Percentiles rank a stretch among this genome's conserved stretches.
These are phyloP conservation scores for Hydractinia symbiolongicarpus DNA, from an alignment of 30 jellyfish, hydroid and myxozoan genomes.

Conservation along the genomic window DNA sequence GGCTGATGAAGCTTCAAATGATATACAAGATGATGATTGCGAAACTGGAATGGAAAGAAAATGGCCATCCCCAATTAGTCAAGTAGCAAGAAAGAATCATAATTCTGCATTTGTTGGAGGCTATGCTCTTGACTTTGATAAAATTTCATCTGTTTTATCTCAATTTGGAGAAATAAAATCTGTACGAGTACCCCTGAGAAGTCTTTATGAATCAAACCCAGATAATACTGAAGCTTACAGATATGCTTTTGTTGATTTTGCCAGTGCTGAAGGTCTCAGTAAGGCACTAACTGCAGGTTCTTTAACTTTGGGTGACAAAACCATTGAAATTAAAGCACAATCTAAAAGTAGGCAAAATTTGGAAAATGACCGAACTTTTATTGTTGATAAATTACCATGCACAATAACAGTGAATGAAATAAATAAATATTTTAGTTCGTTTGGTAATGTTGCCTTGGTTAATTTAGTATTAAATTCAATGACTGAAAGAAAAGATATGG, in stretches of 20 bases:
- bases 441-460: not conserved
- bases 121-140: not conserved
- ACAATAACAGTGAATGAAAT: not conserved
- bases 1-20: slow-evolving; percentile 4
- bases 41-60: slow-evolving; percentile 19
- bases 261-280: not conserved
- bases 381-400: not conserved
- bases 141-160: slow-evolving; percentile 1
- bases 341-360: not conserved
- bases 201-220: not conserved
- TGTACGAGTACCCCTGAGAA: not conserved
- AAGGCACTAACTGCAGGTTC: slow-evolving; percentile 13
- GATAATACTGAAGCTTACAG: not conserved
- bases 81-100: not conserved
- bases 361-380: slow-evolving; percentile 8
- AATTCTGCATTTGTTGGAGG: slow-evolving; percentile 19
- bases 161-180: not conserved
- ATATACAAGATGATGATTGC: slow-evolving; percentile 4
- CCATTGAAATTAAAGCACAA: not conserved
- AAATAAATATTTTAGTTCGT: not conserved
- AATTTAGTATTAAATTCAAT: slow-evolving; percentile 2
- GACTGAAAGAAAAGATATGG: not conserved
- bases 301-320: not conserved
- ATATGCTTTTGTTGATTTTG: slow-evolving; percentile 15
- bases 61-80: slow-evolving; percentile 31